Base-by-base conservation (phyloP, 2,113 vertebrate species). In the Podarcis raffonei region DNA sequence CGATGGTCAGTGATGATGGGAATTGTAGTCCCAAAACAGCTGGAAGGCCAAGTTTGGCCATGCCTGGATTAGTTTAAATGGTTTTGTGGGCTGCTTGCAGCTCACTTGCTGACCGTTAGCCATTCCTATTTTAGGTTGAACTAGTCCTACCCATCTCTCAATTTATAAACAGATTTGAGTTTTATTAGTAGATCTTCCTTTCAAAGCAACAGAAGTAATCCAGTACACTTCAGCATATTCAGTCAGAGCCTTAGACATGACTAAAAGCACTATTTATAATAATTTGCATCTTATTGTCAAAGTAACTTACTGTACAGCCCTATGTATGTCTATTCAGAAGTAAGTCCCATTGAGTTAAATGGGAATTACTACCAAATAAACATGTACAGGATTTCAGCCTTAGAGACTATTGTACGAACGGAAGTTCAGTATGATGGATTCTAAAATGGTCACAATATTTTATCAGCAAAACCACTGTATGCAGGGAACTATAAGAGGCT, bases 371-470 rank as follows among this genome's bases (percentile, higher is more conserved):
- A 53, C 48, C 0, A 62, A 20, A 62, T 62, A 62, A 62, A 18
- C 59, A 62, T 62, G 59, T 62, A 62, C 59, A 62, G 59, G 59
- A 62, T 62, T 62, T 62, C 59, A 62, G 78, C 71, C 11, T 53
- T 66, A 69, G 62, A 65, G 76, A 89, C 32, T 13, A 79, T 4
- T 32, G 84, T 59, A 22, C 15, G 37, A 86, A 88, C 75, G 37
- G 91, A 79, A 93, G 86, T 92, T 91, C 76, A 89, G 69, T 53
- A 95, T 1, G 0, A 11, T 84, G 83, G 71, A 92, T 86, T 92
- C 95, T 93, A 88, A 93, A 89, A 42, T 22, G 79, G 35, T 89
- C 68, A 78, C 30, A 82, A 30, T 93, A 37, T n/a, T 87, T 37
- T 84, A 65, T 90, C 9, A 4, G 78, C 94, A 86, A 13, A 90